Conservation (phyloP, 2,888 invertebrate species). For the Ellobium chinense region DNA sequence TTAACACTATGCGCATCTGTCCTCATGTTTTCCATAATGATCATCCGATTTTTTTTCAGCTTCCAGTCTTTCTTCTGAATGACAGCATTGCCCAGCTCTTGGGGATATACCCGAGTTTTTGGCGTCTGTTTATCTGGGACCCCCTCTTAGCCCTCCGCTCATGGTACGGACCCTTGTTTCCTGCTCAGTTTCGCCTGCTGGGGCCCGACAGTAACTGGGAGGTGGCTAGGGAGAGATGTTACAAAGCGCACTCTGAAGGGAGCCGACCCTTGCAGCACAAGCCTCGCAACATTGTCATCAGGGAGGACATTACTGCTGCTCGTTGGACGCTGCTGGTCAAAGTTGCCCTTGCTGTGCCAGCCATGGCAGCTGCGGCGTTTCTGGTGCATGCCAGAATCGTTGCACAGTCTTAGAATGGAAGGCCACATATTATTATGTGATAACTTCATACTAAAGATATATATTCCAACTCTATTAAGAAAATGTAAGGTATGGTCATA, state of each 20-base stretch:
- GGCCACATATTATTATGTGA: too few species aligned
- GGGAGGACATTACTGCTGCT: background rate
- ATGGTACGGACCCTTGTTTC: constrained; percentile 29
- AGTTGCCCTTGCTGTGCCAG: background rate
- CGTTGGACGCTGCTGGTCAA: background rate
- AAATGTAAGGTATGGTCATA: too few species aligned
- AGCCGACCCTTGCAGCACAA: background rate
- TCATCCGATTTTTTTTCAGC: background rate
- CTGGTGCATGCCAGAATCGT: background rate
- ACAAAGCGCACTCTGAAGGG: background rate
- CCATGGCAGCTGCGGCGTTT: background rate
- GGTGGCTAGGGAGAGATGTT: background rate
- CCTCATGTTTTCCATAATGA: too few species aligned
- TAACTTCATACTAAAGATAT: too few species aligned
- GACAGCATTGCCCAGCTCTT: constrained; percentile 28
- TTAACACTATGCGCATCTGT: too few species aligned
- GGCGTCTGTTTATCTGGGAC: constrained; percentile 28
- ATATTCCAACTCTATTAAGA: too few species aligned
- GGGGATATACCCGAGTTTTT: constrained; percentile 29
- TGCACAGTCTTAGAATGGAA: too few species aligned
- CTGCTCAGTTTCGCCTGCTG: constrained; percentile 21
- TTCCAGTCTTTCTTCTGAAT: background rate
- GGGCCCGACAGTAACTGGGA: constrained; percentile 30
- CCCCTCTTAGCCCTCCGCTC: constrained; percentile 22
- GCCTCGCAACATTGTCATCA: background rate